These are phyloP conservation scores for Drosophila mayri DNA, from an alignment of 1,140 invertebrate species.

Conservation along the genomic window DNA sequence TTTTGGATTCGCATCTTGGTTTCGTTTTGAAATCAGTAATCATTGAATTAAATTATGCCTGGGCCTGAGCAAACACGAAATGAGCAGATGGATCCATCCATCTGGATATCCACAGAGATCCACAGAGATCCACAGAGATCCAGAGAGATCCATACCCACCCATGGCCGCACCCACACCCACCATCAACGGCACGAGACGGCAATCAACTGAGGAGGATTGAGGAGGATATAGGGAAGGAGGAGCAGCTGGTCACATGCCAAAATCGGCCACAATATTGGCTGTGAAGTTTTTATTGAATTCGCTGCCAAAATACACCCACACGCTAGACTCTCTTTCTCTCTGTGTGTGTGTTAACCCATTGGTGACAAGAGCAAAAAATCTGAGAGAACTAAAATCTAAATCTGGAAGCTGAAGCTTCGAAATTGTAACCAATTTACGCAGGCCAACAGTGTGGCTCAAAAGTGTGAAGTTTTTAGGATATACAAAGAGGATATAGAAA, in stretches of 20 bases:
- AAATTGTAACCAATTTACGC: constrained; percentile 18
- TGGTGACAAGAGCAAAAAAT: constrained; percentile 12
- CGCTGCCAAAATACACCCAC: constrained; percentile 66
- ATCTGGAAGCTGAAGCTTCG: neutral
- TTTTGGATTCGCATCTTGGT: constrained; percentile 62
- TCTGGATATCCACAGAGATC: constrained; percentile 23
- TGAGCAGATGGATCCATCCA: constrained; percentile 27
- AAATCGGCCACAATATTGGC: constrained; percentile 66
- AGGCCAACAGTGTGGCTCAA: constrained; percentile 6
- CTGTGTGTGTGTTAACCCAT: neutral
- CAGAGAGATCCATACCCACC: constrained; percentile 7
- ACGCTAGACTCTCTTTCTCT: constrained; percentile 8
- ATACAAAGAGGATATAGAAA: too few species aligned
- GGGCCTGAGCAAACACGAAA: neutral
- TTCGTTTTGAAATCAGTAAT: constrained; percentile 78
- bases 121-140: neutral
- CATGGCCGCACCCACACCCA: constrained; percentile 75
- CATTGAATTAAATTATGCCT: constrained; percentile 83
- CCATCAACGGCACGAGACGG: constrained; percentile 33
- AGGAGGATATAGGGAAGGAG: neutral
- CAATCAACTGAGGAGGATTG: constrained; percentile 32
- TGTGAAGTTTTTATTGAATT: constrained; percentile 83
- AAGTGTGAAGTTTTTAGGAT: neutral
- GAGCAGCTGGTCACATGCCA: constrained; percentile 70
- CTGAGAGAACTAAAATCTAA: constrained; percentile 8